Conservation (phyloP, 2,113 vertebrate genomes). For the Tangachromis dhanisi region DNA sequence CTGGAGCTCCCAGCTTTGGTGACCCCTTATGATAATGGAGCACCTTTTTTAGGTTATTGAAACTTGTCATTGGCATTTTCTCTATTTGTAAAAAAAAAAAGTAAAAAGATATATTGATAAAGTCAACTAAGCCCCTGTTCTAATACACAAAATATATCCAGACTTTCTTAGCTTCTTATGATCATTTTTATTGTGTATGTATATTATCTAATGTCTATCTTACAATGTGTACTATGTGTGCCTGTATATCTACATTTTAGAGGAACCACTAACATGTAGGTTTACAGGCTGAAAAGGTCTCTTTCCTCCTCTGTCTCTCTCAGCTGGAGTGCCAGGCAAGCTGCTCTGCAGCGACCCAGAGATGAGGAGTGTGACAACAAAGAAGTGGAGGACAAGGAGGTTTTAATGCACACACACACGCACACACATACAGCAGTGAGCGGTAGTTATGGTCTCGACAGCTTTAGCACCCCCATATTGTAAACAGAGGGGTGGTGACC, state of each 20-base stretch:
- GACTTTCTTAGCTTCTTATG: background rate
- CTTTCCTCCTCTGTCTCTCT: constrained; percentile 14
- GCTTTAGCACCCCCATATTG: constrained; percentile 77
- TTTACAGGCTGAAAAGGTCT: constrained; percentile 19
- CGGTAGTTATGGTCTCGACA: constrained; percentile 69
- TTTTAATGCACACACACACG: constrained; percentile 30
- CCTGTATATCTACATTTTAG: background rate
- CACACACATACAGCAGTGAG: constrained; percentile 4
- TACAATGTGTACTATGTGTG: background rate
- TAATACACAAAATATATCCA: background rate
- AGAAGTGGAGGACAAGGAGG: constrained; percentile 54
- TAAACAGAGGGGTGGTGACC: constrained; percentile 74
- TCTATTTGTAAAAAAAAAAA: background rate
- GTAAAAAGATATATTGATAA: background rate
- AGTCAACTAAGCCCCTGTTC: background rate
- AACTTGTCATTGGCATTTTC: background rate
- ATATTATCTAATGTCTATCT: background rate
- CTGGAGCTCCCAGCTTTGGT: background rate
- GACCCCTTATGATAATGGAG: background rate
- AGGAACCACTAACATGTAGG: background rate
- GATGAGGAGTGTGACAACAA: constrained; percentile 62
- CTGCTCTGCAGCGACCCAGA: constrained; percentile 24
- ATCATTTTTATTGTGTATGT: background rate
- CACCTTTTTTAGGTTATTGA: background rate
- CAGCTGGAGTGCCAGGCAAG: constrained; percentile 49